These are phyloP conservation scores for Sciurus niger DNA, from an alignment of 2,113 vertebrate species.

Conservation along the genomic window DNA sequence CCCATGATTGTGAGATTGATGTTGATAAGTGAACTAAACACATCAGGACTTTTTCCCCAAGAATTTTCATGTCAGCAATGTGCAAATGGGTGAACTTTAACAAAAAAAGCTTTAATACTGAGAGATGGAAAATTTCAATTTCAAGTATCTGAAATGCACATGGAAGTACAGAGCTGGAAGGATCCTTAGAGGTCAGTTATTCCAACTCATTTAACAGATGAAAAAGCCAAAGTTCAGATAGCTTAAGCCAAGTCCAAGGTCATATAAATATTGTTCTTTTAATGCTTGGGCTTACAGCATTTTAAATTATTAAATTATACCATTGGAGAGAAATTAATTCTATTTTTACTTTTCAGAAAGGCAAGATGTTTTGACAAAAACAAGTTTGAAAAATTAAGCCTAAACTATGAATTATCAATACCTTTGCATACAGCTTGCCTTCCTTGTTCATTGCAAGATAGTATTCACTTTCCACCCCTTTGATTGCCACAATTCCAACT, in stretches of 20 bases:
- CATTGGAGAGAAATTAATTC: constrained; percentile 14
- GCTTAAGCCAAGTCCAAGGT: background rate
- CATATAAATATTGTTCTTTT: constrained; percentile 9
- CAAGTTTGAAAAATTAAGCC: background rate
- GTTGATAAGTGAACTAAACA: constrained; percentile 64
- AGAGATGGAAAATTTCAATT: constrained; percentile 51
- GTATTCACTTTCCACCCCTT: constrained; percentile 98
- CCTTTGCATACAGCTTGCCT: constrained; percentile 97
- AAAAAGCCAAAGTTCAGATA: constrained; percentile 12
- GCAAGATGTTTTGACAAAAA: background rate
- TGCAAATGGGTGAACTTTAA: constrained; percentile 62
- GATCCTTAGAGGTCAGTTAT: background rate
- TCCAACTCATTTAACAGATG: constrained; percentile 40
- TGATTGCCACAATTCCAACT: constrained; percentile 97
- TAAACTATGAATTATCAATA: constrained; percentile 85
- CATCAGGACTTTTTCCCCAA: background rate
- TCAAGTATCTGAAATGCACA: constrained; percentile 46
- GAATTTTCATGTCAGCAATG: constrained; percentile 69
- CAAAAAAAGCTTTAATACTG: constrained; percentile 67
- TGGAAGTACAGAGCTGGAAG: constrained; percentile 35
- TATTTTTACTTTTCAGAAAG: constrained; percentile 62
- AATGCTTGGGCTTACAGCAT: constrained; percentile 9
- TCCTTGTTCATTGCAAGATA: constrained; percentile 97
- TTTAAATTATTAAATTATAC: background rate
- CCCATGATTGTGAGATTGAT: constrained; percentile 33